Conservation (phyloP, 2,113 vertebrate species). For the Ibidorhyncha struthersii region DNA sequence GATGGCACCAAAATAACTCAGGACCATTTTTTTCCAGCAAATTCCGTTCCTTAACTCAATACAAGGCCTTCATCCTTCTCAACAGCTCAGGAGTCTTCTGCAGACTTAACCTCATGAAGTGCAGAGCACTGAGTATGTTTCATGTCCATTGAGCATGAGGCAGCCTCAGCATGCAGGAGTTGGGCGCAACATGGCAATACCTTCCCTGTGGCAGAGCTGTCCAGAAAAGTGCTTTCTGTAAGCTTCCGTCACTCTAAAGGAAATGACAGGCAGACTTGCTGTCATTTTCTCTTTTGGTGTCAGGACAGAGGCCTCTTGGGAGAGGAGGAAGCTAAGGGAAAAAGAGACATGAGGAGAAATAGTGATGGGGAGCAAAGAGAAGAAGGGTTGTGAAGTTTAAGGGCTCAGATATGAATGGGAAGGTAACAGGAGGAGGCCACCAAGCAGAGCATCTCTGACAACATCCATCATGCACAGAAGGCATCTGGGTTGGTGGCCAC, state of each 20-base stretch:
- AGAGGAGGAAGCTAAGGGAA: neutral
- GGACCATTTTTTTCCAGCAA: neutral
- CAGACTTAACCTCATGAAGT: neutral
- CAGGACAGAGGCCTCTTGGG: neutral
- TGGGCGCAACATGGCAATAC: neutral
- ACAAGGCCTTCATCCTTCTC: neutral
- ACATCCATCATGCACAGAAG: neutral
- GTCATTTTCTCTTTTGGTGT: neutral
- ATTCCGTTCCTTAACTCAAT: neutral
- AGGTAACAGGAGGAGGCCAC: neutral
- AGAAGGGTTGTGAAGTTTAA: neutral
- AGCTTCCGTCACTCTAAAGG: neutral
- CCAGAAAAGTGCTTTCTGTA: neutral
- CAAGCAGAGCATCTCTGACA: neutral
- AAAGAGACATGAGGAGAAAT: neutral
- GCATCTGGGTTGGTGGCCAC: neutral
- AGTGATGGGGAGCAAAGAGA: neutral
- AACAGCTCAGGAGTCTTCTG: neutral
- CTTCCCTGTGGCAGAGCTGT: neutral
- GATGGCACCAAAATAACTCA: neutral
- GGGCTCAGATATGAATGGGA: neutral
- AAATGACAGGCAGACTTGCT: neutral
- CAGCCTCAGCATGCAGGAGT: neutral
- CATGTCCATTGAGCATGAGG: neutral
- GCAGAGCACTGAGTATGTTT: neutral